Conservation (phyloP, 2,113 vertebrate genomes). For the Odontophorus gujanensis region DNA sequence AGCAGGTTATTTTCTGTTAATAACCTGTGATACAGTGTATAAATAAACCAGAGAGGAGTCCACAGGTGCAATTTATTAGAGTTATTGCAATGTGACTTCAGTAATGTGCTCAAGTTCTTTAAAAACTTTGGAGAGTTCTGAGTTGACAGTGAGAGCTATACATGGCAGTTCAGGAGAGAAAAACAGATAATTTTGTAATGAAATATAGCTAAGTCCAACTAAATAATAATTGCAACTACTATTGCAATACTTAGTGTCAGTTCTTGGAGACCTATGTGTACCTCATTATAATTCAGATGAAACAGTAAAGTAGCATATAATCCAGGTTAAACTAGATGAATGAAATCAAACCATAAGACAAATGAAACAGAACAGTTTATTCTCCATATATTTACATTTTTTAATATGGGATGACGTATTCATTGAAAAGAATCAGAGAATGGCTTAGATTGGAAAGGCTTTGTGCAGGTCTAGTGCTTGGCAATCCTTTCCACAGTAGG, state of each 20-base stretch:
- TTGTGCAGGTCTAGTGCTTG: no score
- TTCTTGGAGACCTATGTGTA: slow-evolving; percentile 29
- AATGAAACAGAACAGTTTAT: neutral
- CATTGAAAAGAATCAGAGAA: no score
- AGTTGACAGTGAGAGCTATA: slow-evolving; percentile 54
- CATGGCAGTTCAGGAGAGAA: slow-evolving; percentile 66
- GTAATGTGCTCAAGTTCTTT: slow-evolving; percentile 71
- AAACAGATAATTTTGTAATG: slow-evolving; percentile 61
- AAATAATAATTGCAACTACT: slow-evolving; percentile 72
- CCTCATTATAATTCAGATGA: slow-evolving; percentile 48
- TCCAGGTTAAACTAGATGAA: neutral
- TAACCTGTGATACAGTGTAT: slow-evolving; percentile 82
- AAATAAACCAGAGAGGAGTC: slow-evolving; percentile 79
- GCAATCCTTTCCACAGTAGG: no score
- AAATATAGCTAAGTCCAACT: slow-evolving; percentile 52
- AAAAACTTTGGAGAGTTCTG: slow-evolving; percentile 74
- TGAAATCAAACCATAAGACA: slow-evolving; percentile 1
- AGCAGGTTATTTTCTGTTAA: slow-evolving; percentile 85
- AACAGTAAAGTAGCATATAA: slow-evolving; percentile 5
- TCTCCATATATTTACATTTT: neutral
- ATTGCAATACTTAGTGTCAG: slow-evolving; percentile 59
- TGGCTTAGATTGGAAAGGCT: no score
- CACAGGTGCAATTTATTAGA: slow-evolving; percentile 83
- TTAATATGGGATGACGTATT: neutral
- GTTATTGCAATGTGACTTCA: slow-evolving; percentile 78